Evolutionary conservation across 2,113 vertebrate genomes (phyloP).

Genomic region (Apodemus sylvaticus): DNA sequence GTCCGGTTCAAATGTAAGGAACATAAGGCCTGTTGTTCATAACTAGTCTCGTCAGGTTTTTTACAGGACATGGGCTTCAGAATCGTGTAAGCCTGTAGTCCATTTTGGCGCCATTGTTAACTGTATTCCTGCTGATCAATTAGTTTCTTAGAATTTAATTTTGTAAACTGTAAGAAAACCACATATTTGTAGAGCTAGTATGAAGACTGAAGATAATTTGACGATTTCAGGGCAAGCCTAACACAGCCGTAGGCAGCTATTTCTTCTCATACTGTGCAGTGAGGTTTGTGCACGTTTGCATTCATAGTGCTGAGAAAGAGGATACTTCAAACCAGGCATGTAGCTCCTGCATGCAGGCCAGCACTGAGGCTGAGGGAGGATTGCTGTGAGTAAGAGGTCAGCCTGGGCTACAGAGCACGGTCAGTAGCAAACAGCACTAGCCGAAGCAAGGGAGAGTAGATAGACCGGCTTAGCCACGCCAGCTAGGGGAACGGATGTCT

Average conservation of each 20-base stretch:
- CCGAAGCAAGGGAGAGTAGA: not conserved
- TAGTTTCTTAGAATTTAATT: slow-evolving; percentile 25
- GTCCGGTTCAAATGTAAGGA: slow-evolving; percentile 18
- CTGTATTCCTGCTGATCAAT: not conserved
- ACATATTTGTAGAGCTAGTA: not conserved
- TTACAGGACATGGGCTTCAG: slow-evolving; percentile 1
- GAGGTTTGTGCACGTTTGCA: not conserved
- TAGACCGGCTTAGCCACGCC: not conserved
- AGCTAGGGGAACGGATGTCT: slow-evolving; percentile 21
- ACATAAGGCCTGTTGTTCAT: not conserved
- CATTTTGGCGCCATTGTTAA: not conserved
- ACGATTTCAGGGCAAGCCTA: not conserved
- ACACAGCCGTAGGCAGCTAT: not conserved
- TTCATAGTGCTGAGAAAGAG: slow-evolving; percentile 6
- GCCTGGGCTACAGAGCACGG: not conserved
- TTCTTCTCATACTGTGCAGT: slow-evolving; percentile 10
- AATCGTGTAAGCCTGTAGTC: not conserved
- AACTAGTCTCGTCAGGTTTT: slow-evolving; percentile 38
- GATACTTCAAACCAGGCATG: not conserved
- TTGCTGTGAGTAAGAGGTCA: not conserved
- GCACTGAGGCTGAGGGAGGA: not conserved
- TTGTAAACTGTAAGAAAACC: not conserved
- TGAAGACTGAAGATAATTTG: slow-evolving; percentile 41
- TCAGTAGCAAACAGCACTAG: not conserved
- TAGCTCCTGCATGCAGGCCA: too few species aligned